Percentiles rank a stretch among this genome's conserved stretches.
Conservation (phyloP, 2,888 invertebrate genomes). For the Melangyna quadrimaculata region DNA sequence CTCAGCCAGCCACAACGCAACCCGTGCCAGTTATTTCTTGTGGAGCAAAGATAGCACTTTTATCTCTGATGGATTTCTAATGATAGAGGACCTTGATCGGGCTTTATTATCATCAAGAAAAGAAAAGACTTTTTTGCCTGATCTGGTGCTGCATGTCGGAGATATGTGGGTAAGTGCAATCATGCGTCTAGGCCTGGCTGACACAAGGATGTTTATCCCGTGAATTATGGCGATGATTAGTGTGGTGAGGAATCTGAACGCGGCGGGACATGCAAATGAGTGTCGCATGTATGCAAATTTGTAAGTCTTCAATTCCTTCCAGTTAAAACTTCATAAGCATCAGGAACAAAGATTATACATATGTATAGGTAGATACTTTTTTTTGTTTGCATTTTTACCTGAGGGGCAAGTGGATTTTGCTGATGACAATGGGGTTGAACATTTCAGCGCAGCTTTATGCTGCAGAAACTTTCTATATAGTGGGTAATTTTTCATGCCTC, state of each 20-base stretch:
- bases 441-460: background rate
- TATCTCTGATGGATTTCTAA: conserved; percentile 68
- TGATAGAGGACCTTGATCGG: conserved; percentile 62
- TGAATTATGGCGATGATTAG: conserved; percentile 57
- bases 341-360: background rate
- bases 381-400: conserved; percentile 1
- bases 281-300: conserved; percentile 43
- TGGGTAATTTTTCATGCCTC: conserved; percentile 67
- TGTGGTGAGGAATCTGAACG: conserved; percentile 10
- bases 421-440: conserved; percentile 55
- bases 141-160: background rate
- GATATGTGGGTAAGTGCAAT: conserved; percentile 20
- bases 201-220: conserved; percentile 54
- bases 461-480: conserved; percentile 48
- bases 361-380: no score
- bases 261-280: conserved; percentile 64
- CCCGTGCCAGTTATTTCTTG: conserved; percentile 18
- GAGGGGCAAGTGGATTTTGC: conserved; percentile 50
- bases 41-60: conserved; percentile 42
- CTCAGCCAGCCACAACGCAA: no score
- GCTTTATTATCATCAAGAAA: conserved; percentile 43
- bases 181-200: conserved; percentile 5
- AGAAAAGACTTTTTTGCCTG: background rate
- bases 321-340: background rate
- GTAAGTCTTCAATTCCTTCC: background rate